Conservation (phyloP, 2,797 vertebrate species). For the Siniperca scherzeri region DNA sequence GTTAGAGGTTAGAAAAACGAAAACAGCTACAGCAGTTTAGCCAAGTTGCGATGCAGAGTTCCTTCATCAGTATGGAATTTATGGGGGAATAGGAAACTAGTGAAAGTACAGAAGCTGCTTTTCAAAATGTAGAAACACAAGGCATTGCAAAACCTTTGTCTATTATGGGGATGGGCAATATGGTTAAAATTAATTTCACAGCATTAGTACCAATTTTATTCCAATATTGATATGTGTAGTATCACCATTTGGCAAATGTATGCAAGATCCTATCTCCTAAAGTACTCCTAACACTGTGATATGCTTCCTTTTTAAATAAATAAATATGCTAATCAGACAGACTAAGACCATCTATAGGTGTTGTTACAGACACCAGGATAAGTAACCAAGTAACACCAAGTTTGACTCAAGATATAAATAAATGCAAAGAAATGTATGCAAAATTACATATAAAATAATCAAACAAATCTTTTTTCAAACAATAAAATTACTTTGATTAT, state of each 20-base stretch:
- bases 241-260: not conserved
- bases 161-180: no score
- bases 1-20: slow-evolving; percentile 38
- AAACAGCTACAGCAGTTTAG: slow-evolving; percentile 5
- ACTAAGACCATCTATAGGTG: not conserved
- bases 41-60: not conserved
- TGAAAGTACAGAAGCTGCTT: not conserved
- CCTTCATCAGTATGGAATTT: no score
- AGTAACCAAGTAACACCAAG: not conserved
- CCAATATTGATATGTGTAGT: not conserved
- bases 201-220: not conserved
- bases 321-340: not conserved
- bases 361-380: not conserved
- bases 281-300: not conserved
- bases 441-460: not conserved
- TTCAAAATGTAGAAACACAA: not conserved
- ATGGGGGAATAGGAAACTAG: not conserved
- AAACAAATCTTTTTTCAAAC: not conserved
- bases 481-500: not conserved
- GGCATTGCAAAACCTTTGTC: not conserved
- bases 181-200: not conserved
- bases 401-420: not conserved
- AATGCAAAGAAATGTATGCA: not conserved
- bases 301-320: not conserved
- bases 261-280: not conserved